Evolutionary conservation across 2,888 invertebrate genomes (phyloP), one percentile per base, ranked within the genome.

Genomic region (Orgyia antiqua): DNA sequence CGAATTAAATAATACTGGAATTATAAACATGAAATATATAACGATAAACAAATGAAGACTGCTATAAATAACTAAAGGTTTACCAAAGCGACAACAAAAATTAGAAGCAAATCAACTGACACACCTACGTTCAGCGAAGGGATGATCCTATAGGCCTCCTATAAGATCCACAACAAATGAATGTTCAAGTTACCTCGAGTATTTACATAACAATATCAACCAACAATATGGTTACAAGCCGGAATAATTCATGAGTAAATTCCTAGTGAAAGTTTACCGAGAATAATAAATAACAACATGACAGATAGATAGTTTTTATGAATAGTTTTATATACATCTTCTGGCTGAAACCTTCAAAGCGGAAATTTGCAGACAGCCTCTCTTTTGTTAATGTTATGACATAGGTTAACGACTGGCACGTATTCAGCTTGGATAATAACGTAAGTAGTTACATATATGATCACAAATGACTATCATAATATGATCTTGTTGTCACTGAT

Each of bases 401-500:
- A 39, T 15, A 41, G 32, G 41, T 51, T 34, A 42, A 43, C 32
- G 35, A 19, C 29, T 41, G 36, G 29, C 38, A 27, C 12, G 30
- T 35, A 33, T 11, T 13, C 10, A 27, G 27, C 3, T 26, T 15
- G 15, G 4, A 15, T 15, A 15, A 15, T 15, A 6, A 15, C 15
- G 15, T 4, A 15, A 15, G 6, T 4, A 15, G 6, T 15, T 6
- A 15, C 4, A 15, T 6, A 15, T 15, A 15, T 6, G 15, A 15
- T 15, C 20, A 20, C 9, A 9, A 4, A 20, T n/a, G 20, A 4
- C 9, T 50, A 48, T 47, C 45, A 55, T 47, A 58, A 59, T 51
- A n/a, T n/a, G n/a, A n/a, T n/a, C n/a, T 58, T 55, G 42, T 45
- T 62, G 56, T 61, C 58, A 64, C 63, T 61, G 56, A 62, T 62